Evolutionary conservation across 2,113 vertebrate species (phyloP), one percentile per base, ranked within the genome.

Genomic region (Oenanthe melanoleuca): DNA sequence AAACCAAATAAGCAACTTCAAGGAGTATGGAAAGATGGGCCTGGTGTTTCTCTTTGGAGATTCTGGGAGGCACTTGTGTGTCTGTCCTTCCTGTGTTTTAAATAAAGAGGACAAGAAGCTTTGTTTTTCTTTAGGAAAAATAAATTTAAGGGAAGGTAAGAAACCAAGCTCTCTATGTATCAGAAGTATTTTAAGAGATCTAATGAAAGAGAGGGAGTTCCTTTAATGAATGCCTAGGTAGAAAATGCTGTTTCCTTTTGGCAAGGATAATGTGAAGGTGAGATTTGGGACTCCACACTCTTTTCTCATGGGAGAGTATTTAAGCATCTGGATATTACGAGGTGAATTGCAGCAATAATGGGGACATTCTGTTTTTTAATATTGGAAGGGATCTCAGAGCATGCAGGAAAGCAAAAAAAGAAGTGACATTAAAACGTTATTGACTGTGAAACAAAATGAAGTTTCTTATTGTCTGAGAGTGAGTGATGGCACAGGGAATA

Each of bases 381-480:
- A 83, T 44, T 73, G 44, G 60, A 75, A 86, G 29, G 38, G 69
- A 94, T 80, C 4, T 61, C 89, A 75, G 88, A 92, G 77, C 67
- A 33, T 81, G 65, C 56, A 92, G 93, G 57, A 86, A 72, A 78
- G 74, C 8, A 7, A 80, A 86, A 73, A 81, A 80, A 89, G 34
- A 70, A 92, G 40, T 64, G 77, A 71, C 82, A 93, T 88, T 92
- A 96, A 96, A 96, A 90, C 38, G 56, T 86, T 94, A 89, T 71
- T 88, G 95, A 94, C 87, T 96, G 82, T 93, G 90, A 90, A 96
- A 84, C 85, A 88, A 92, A 95, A 92, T 90, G 72, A 88, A 83
- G 90, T 90, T 96, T 93, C 82, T 78, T 93, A 96, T 49, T 94
- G 94, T 94, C 82, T 64, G 79, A 59, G 78, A 80, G 87, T 77